Conservation (phyloP, 2,797 vertebrate species). For the Hippoglossus hippoglossus region DNA sequence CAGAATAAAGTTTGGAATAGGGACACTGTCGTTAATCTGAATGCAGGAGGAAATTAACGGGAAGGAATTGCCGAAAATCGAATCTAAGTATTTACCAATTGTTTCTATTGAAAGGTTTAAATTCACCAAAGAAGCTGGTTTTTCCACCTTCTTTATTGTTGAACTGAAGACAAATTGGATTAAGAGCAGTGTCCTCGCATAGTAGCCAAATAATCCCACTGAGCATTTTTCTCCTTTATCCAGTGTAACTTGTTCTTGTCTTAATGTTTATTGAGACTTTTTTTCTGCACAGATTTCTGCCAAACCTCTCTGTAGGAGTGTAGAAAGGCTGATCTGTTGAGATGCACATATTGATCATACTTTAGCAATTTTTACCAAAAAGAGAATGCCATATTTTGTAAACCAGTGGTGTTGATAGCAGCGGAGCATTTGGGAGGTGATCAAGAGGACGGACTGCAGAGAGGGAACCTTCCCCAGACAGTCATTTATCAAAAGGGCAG, state of each 20-base stretch:
- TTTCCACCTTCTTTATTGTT: not conserved
- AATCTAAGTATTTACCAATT: too few species aligned
- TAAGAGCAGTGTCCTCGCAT: not conserved
- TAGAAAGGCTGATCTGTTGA: not conserved
- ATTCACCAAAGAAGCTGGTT: not conserved
- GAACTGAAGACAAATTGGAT: not conserved
- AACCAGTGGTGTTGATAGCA: constrained; percentile 31
- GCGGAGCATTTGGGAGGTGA: constrained; percentile 50
- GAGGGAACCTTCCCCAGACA: constrained; percentile 58
- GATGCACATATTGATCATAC: not conserved
- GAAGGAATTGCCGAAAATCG: not conserved
- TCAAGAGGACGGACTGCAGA: constrained; percentile 68
- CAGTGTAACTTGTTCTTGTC: not conserved
- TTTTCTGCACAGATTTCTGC: constrained; percentile 4
- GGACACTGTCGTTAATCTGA: not conserved
- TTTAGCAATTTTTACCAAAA: constrained; percentile 19
- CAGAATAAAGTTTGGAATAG: not conserved
- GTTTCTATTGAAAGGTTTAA: not conserved
- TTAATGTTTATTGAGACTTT: not conserved
- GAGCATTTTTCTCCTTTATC: not conserved
- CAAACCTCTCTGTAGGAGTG: not conserved
- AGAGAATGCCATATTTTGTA: not conserved
- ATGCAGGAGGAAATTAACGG: not conserved
- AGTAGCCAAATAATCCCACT: not conserved
- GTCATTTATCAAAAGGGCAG: constrained; percentile 66